These are phyloP conservation scores for Agrotis clavis DNA, from an alignment of 2,888 invertebrate species.

Conservation along the genomic window DNA sequence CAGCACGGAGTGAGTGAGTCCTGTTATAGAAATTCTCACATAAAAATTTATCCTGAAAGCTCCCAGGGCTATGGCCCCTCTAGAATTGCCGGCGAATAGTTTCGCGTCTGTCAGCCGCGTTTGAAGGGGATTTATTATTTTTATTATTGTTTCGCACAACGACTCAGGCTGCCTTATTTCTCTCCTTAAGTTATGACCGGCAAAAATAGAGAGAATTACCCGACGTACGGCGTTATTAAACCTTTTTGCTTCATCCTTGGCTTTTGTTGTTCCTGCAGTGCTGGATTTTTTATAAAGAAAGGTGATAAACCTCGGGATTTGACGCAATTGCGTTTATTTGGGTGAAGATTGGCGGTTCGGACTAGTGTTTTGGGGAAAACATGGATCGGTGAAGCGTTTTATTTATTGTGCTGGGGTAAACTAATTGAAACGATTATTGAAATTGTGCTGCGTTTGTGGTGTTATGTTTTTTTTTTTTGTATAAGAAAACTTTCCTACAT, in stretches of 20 bases:
- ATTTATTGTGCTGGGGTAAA: slow-evolving; percentile 15
- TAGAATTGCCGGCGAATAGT: slow-evolving; percentile 84
- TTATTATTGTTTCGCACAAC: slow-evolving; percentile 88
- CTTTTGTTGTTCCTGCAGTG: slow-evolving; percentile 67
- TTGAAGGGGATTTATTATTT: slow-evolving; percentile 90
- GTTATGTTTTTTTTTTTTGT: background rate
- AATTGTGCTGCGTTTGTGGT: background rate
- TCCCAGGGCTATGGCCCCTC: slow-evolving; percentile 62
- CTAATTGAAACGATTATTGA: slow-evolving; percentile 12
- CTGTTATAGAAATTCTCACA: background rate
- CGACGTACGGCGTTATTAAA: slow-evolving; percentile 74
- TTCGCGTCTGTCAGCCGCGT: slow-evolving; percentile 89
- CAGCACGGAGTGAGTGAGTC: background rate
- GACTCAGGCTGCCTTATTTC: slow-evolving; percentile 79
- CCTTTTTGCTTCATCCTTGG: slow-evolving; percentile 71
- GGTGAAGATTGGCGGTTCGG: slow-evolving; percentile 47
- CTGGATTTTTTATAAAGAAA: slow-evolving; percentile 63
- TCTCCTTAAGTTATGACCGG: slow-evolving; percentile 80
- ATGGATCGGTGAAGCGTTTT: slow-evolving; percentile 21
- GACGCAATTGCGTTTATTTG: slow-evolving; percentile 56
- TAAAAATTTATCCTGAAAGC: slow-evolving; percentile 13
- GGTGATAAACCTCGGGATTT: slow-evolving; percentile 60
- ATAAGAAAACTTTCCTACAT: background rate
- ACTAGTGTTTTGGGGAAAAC: slow-evolving; percentile 17
- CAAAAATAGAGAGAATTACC: slow-evolving; percentile 73